These are phyloP conservation scores for Chlorops oryzae DNA, from an alignment of 1,140 invertebrate genomes.

Conservation along the genomic window DNA sequence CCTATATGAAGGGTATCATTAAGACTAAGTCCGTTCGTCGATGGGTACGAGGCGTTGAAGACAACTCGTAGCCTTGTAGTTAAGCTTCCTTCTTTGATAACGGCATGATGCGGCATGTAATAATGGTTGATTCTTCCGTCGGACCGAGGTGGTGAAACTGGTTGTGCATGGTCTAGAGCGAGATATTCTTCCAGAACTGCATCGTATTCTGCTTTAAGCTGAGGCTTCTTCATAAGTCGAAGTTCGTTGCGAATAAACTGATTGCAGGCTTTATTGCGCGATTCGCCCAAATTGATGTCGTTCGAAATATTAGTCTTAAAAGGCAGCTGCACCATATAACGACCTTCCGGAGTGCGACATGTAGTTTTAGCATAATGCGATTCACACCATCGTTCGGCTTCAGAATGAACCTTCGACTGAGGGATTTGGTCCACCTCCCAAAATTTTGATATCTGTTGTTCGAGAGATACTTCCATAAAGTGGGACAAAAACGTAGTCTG, in stretches of 20 bases:
- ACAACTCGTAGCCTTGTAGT: conserved; percentile 33
- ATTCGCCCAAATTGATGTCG: neutral
- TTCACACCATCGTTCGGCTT: neutral
- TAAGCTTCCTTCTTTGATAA: conserved; percentile 4
- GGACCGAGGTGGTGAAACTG: too few relatives aligned
- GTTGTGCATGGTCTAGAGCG: conserved; percentile 7
- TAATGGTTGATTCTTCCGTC: conserved; percentile 7
- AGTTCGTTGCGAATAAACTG: neutral
- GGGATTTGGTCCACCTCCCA: conserved; percentile 2
- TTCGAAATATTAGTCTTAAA: conserved; percentile 8
- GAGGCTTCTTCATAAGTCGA: neutral
- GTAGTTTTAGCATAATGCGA: neutral
- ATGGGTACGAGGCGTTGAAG: conserved; percentile 27
- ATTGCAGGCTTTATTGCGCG: neutral
- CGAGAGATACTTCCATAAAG: too few relatives aligned
- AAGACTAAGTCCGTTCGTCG: conserved; percentile 19
- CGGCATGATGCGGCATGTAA: conserved; percentile 12
- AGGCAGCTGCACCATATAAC: conserved; percentile 1
- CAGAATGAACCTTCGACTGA: neutral
- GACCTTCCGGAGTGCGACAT: neutral
- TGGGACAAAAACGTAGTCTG: too few relatives aligned
- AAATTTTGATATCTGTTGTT: too few relatives aligned
- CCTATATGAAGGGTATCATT: conserved; percentile 40
- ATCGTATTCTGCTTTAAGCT: neutral
- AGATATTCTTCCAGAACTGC: conserved; percentile 11